Base-by-base conservation (phyloP, 2,888 invertebrate species). In the Chrysolina oricalcia region DNA sequence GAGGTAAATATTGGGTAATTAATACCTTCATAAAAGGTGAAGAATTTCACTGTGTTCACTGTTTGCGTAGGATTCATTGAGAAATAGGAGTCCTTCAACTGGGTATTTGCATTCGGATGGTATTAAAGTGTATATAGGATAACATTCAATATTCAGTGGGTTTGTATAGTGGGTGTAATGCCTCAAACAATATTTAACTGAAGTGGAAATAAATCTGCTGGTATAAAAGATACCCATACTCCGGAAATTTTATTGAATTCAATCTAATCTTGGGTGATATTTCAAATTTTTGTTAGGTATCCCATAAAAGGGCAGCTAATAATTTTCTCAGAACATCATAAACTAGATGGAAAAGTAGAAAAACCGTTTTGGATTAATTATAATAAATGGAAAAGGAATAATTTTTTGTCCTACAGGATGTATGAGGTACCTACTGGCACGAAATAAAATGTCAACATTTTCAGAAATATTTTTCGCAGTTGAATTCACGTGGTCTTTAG, bases 31-130 rank as follows among this genome's bases (percentile, higher is more conserved):
- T 53, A 19, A 19, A 53, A 21, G 53, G 9, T 19, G 19, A 21
- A 19, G 21, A 53, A 53, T 53, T 21, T 19, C 48, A 48, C 9
- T 17, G 48, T 10, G n/a, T 17, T 9, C 21, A 17, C 11, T 21
- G 19, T 65, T 50, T 46, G 71, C 53, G 71, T 71, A 41, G 71
- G 71, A 48, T 62, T 71, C 65, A 72, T 67, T 67, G 46, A 66
- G 67, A 53, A 66, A 50, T 59, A 59, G 10, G 23, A 23, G 27
- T 27, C 56, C n/a, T 59, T 27, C 46, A 46, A 15, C 46, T 35
- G 35, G 35, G 35, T 35, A 59, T 27, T 59, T 59, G 59, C 59
- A 59, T 59, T 59, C 59, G 59, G 59, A 59, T 59, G 59, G 35
- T 27, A 59, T 35, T 59, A 46, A n/a, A 59, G 27, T 27, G 10